Conservation (phyloP, 2,888 invertebrate species). For the Phlogophora meticulosa region DNA sequence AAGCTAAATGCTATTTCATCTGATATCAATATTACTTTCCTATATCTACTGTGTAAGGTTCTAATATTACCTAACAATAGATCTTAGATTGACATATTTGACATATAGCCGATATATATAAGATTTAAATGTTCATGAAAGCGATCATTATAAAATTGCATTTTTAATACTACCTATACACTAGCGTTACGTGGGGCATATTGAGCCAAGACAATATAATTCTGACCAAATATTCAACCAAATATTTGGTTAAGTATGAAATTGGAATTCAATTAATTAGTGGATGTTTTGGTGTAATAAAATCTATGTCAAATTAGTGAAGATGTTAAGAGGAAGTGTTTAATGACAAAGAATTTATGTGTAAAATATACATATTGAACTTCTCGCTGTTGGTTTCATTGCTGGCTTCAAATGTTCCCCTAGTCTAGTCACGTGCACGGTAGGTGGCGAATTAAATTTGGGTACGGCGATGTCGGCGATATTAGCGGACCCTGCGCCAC, state of each 20-base stretch:
- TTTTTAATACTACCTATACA: slow-evolving; percentile 72
- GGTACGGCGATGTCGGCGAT: slow-evolving; percentile 30
- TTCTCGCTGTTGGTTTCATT: slow-evolving; percentile 65
- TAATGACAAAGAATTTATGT: slow-evolving; percentile 88
- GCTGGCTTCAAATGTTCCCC: slow-evolving; percentile 2
- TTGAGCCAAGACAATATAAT: slow-evolving; percentile 87
- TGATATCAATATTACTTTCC: slow-evolving; percentile 70
- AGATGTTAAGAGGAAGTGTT: slow-evolving; percentile 83
- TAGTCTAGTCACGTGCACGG: slow-evolving; percentile 50
- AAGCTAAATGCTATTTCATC: slow-evolving; percentile 78
- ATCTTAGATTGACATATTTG: slow-evolving; percentile 56
- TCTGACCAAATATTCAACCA: slow-evolving; percentile 87
- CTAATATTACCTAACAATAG: slow-evolving; percentile 69
- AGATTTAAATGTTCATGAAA: slow-evolving; percentile 70
- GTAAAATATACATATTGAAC: slow-evolving; percentile 79
- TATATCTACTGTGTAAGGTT: slow-evolving; percentile 70
- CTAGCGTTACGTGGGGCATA: slow-evolving; percentile 72
- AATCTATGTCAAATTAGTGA: slow-evolving; percentile 86
- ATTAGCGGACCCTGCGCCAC: slow-evolving; percentile 42
- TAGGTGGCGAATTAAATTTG: slow-evolving; percentile 59
- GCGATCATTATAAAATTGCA: slow-evolving; percentile 66
- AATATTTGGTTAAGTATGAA: slow-evolving; percentile 85
- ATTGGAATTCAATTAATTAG: slow-evolving; percentile 80
- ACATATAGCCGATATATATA: slow-evolving; percentile 71
- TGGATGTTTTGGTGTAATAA: slow-evolving; percentile 79